Evolutionary conservation across 2,888 invertebrate genomes (phyloP).

Genomic region (Venusia cambrica): DNA sequence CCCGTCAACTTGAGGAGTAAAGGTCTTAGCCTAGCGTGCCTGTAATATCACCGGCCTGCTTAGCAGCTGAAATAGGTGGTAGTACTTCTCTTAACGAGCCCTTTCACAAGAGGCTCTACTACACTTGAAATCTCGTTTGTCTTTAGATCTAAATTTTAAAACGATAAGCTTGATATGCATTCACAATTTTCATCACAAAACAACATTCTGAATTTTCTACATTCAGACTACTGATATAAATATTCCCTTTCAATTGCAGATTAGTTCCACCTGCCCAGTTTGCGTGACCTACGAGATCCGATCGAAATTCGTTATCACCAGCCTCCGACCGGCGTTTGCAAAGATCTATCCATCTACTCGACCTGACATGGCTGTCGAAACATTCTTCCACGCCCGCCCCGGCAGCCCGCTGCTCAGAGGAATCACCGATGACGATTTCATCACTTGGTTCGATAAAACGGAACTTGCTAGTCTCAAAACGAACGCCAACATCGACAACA

Average conservation of each 20-base stretch:
- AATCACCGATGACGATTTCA: slow-evolving; percentile 84
- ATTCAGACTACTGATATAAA: neutral
- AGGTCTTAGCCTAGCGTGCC: too few relatives aligned
- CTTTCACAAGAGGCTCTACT: too few relatives aligned
- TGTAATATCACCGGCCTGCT: too few relatives aligned
- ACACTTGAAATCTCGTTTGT: too few relatives aligned
- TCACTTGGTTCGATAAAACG: slow-evolving; percentile 85
- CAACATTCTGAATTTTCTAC: too few relatives aligned
- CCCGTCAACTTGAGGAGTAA: too few relatives aligned
- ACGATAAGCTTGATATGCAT: too few relatives aligned
- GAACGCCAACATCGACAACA: slow-evolving; percentile 69
- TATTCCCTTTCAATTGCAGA: slow-evolving; percentile 49
- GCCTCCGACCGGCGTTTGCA: slow-evolving; percentile 83
- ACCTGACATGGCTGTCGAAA: slow-evolving; percentile 83
- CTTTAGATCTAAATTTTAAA: too few relatives aligned
- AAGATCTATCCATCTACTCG: slow-evolving; percentile 83
- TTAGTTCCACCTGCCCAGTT: slow-evolving; percentile 81
- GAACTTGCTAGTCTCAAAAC: slow-evolving; percentile 70
- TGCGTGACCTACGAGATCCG: slow-evolving; percentile 83
- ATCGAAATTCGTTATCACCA: slow-evolving; percentile 82
- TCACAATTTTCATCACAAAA: too few relatives aligned
- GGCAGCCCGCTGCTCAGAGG: slow-evolving; percentile 82
- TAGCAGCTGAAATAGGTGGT: too few relatives aligned
- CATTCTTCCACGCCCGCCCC: slow-evolving; percentile 82
- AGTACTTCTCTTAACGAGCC: too few relatives aligned